phyloP scores from a whole-genome alignment of 2,113 vertebrate species.

The Rhagologus leucostigma region DNA sequence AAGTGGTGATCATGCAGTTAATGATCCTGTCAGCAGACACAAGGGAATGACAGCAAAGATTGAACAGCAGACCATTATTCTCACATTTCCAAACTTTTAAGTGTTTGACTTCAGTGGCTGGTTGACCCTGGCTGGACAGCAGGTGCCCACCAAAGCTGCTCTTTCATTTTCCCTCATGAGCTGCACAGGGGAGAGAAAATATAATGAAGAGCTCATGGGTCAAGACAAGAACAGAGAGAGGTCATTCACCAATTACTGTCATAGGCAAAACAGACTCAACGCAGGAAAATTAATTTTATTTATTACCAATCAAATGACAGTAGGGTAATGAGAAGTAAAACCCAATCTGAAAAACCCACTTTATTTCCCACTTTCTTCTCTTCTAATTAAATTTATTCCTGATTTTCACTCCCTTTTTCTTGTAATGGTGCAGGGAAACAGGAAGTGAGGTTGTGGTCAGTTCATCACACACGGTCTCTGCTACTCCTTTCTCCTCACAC shows the following conservation, averaged over 20 bases:
- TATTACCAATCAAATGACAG: not conserved
- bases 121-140: not conserved
- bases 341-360: not conserved
- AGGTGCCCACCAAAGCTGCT: not conserved
- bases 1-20: not conserved
- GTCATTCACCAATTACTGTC: not conserved
- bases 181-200: not conserved
- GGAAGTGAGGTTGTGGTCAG: not conserved
- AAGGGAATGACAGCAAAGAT: not conserved
- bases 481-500: not conserved
- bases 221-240: not conserved
- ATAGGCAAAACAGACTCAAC: not conserved
- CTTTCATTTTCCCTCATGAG: not conserved
- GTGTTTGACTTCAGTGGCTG: not conserved
- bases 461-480: not conserved
- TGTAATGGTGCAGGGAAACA: fast-evolving
- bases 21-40: not conserved
- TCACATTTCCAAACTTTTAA: not conserved
- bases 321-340: not conserved
- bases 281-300: not conserved
- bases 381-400: not conserved
- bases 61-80: not conserved
- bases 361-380: not conserved
- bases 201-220: not conserved
- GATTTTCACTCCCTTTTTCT: not conserved